These are phyloP conservation scores for Drosophila parvula DNA, from an alignment of 1,140 invertebrate genomes.

Conservation along the genomic window DNA sequence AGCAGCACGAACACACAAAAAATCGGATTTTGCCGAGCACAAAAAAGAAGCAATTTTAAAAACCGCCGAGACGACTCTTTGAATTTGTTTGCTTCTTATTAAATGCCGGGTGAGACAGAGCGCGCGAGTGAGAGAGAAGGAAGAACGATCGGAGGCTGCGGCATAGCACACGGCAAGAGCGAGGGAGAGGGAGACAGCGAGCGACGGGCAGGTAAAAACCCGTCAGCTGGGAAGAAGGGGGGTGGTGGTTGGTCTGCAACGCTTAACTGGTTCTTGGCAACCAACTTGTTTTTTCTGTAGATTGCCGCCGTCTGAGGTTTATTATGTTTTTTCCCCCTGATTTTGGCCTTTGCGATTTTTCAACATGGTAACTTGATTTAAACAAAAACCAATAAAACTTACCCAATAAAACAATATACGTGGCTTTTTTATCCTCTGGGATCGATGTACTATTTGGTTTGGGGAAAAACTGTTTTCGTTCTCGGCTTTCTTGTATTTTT, in stretches of 20 bases:
- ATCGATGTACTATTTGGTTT: conserved; percentile 4
- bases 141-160: conserved; percentile 32
- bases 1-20: neutral
- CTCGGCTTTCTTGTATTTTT: conserved; percentile 3
- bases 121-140: conserved; percentile 8
- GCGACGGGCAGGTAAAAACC: conserved; percentile 43
- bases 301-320: conserved; percentile 44
- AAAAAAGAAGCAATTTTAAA: conserved; percentile 40
- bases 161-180: neutral
- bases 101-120: conserved; percentile 42
- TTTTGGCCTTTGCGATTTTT: conserved; percentile 44
- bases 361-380: conserved; percentile 46
- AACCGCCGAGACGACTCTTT: conserved; percentile 27
- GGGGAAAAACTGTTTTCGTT: conserved; percentile 1
- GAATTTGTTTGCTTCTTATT: conserved; percentile 37
- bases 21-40: conserved; percentile 29
- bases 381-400: conserved; percentile 30
- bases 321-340: conserved; percentile 35
- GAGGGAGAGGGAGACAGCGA: conserved; percentile 6
- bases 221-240: conserved; percentile 47
- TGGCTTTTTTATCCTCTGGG: neutral
- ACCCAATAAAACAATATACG: conserved; percentile 37
- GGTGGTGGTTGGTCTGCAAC: conserved; percentile 43
- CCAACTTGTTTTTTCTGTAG: conserved; percentile 72
- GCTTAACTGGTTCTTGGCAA: conserved; percentile 75